Base-by-base conservation (phyloP, 2,888 invertebrate genomes). In the Merodon equestris region DNA sequence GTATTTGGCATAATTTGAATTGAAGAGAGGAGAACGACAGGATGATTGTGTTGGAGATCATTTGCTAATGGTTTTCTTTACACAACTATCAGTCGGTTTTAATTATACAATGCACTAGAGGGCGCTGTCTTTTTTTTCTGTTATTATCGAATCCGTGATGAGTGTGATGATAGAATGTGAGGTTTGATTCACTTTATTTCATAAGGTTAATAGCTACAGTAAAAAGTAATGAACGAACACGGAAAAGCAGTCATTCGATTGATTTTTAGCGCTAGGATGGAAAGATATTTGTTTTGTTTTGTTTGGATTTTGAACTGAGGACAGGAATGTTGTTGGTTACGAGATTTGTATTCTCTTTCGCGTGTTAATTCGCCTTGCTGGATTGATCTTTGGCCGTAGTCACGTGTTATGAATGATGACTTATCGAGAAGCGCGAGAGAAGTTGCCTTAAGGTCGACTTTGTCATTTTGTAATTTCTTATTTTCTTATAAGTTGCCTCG, bases 61-160 rank as follows among this genome's bases (percentile, higher is more conserved):
- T 79, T 68, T 74, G 68, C 68, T 77, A 66, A 44, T 42, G 45
- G 15, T 48, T 58, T n/a, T 38, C n/a, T 63, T 73, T 74, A 79
- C 63, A 74, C 74, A 74, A 74, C 79, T 79, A 79, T 79, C 79
- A 79, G 79, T 79, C 79, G 60, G 51, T 48, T 68, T 40, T 45
- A 56, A 66, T 44, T 64, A 70, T 48, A 53, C 60, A 60, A 74
- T 74, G 58, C 79, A 74, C 68, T 63, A 68, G 67, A 68, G 57
- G 77, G 63, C 68, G 63, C 27, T 4, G 7, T 4, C 2, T 27
- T 27, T 2, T 27, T 27, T 27, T 27, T 45, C 44, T n/a, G 47
- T 12, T 67, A 54, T 53, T 13, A 40, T 40, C 48, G 18, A 40
- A 51, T 18, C 13, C 36, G 60, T 14, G n/a, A n/a, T n/a, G n/a